Evolutionary conservation across 2,113 vertebrate genomes (phyloP), one percentile per base, ranked within the genome.

Genomic region (Cavia aperea): DNA sequence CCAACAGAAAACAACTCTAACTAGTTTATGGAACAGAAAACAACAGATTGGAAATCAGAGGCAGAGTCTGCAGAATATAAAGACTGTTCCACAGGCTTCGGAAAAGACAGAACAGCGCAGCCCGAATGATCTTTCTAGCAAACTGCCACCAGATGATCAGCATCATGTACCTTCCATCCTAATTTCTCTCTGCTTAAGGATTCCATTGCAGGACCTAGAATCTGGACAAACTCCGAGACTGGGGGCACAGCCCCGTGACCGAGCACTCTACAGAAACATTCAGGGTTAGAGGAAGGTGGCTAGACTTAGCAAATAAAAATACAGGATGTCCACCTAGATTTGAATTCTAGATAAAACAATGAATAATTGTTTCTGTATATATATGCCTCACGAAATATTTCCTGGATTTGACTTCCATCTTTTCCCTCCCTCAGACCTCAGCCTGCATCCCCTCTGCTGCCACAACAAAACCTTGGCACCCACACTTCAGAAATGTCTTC

Each of bases 321-420:
- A 31, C 12, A 86, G 56, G 84, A 70, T 12, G 33, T 70, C 62
- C n/a, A 9, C 66, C 73, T 81, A 89, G 79, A 46, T 66, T 73
- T 93, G 66, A 72, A 83, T 60, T 92, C 79, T 68, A 56, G 87
- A 73, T 77, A 83, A 78, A 95, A 86, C 36, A 81, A 56, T 33
- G 51, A 81, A 46, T 51, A 65, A 49, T 43, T 79, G 33, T 58
- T 31, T 39, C 21, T 16, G n/a, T 66, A 68, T 62, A 81, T 62
- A 82, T 24, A 78, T 39, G 63, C 29, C n/a, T 66, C 2, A 3
- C 4, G 51, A 7, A 24, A 1, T 58, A 7, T 33, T 77, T 79
- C 85, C 93, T 83, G 65, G 72, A 14, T 31, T 33, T 49, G 23
- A 43, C 89, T 15, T 54, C n/a, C 56, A 15, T 6, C 58, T 19